A percentile compares a stretch with the other conserved stretches of the same genome.
phyloP scores from a whole-genome alignment of 2,888 invertebrate species.

The Mesorhabditis belari region DNA sequence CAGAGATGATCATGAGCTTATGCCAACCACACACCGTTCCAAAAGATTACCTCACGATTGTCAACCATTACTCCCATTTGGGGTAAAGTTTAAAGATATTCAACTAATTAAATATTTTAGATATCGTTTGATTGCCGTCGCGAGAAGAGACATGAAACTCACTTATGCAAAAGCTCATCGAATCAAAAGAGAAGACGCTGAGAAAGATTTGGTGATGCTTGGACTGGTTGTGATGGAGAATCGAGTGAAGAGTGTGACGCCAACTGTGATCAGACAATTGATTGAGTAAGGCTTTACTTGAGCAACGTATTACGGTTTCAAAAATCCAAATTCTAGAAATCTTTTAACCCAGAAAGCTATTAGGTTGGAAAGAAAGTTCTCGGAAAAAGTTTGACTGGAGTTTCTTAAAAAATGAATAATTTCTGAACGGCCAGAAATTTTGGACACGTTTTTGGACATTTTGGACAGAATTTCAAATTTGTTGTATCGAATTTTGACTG shows the following conservation, averaged over 20 bases:
- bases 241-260: constrained; percentile 63
- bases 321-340: background rate
- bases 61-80: constrained; percentile 57
- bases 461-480: no score
- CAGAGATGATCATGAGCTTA: constrained; percentile 54
- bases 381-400: no score
- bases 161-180: constrained; percentile 51
- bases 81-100: constrained; percentile 27
- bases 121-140: constrained; percentile 59
- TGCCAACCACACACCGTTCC: constrained; percentile 59
- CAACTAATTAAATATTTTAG: constrained; percentile 5
- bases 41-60: constrained; percentile 52
- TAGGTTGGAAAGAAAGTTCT: no score
- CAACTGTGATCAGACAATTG: constrained; percentile 54
- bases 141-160: constrained; percentile 54
- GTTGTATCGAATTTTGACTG: no score
- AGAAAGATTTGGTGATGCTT: constrained; percentile 67
- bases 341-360: no score
- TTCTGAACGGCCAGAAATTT: no score
- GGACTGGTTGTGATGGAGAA: constrained; percentile 89
- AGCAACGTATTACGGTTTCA: no score
- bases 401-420: no score
- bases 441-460: no score
- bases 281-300: constrained; percentile 19
- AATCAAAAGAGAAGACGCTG: constrained; percentile 23